Evolutionary conservation across 2,113 vertebrate species (phyloP), one percentile per base, ranked within the genome.

Genomic region (Tragelaphus imberbis): DNA sequence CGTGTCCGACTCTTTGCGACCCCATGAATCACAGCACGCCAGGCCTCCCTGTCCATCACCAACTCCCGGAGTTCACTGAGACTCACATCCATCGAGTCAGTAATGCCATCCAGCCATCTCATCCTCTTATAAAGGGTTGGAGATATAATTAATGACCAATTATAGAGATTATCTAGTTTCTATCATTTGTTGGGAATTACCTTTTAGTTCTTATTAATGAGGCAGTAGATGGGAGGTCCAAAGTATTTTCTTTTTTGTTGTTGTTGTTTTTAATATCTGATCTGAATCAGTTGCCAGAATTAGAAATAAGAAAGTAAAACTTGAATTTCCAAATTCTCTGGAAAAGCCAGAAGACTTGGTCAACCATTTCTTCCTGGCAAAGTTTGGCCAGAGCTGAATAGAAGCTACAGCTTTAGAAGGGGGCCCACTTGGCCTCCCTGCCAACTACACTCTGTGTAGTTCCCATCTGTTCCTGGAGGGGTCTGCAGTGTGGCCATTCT

Each of bases 281-380:
- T 59, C 77, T 81, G 65, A 65, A 65, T 92, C 51, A 6, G 8
- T 61, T 82, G 49, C 13, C 21, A 86, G 91, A 49, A 28, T 17
- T 82, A 23, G n/a, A 56, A 27, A 36, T 5, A 77, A 77, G 63
- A 53, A 40, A 63, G 58, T 56, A 63, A 75, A 81, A n/a, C 36
- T 84, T 44, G 28, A 95, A 71, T 92, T 68, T 91, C 49, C 47
- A 27, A 13, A 14, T 58, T n/a, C 5, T 90, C 94, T 59, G 68
- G 58, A 81, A 77, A 87, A 65, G 61, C 8, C 27, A 12, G 40
- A 28, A 7, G 40, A 6, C 11, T 23, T n/a, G 25, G 28, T 28
- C 40, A 77, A 30, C 15, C 3, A 5, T 61, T 84, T 75, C 85
- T 53, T 55, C 33, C 21, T 53, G 51, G 36, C 6, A 30, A 53